Evolutionary conservation across 2,797 vertebrate species (phyloP).

Genomic region (Ctenopoma kingsleyae): DNA sequence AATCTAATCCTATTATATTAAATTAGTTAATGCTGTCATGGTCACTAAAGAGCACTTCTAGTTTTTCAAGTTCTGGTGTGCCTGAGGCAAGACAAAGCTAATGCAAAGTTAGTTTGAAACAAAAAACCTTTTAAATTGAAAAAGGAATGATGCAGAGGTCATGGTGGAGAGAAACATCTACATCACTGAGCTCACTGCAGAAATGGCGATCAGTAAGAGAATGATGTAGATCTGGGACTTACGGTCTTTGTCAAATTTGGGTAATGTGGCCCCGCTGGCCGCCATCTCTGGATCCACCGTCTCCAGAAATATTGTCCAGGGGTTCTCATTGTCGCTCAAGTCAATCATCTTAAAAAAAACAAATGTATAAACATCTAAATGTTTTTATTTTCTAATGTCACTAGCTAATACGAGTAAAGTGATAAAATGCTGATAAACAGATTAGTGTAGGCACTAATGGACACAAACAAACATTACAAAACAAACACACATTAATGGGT

Average conservation of each 20-base stretch:
- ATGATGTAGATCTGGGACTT: conserved; percentile 72
- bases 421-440: neutral
- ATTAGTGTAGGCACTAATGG: neutral
- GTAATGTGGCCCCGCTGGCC: conserved; percentile 96
- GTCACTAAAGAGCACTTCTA: conserved; percentile 16
- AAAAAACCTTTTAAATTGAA: neutral
- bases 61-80: conserved; percentile 9
- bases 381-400: neutral
- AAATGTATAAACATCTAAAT: neutral
- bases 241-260: conserved; percentile 99
- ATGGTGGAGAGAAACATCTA: neutral
- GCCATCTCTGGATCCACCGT: conserved; percentile 99
- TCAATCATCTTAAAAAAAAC: conserved; percentile 92
- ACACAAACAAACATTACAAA: too few relatives aligned
- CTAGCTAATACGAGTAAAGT: neutral
- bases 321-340: conserved; percentile 98
- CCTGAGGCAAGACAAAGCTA: neutral
- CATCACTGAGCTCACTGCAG: neutral
- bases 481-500: neutral
- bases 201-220: neutral
- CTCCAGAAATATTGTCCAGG: conserved; percentile 99
- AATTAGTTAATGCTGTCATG: neutral
- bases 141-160: neutral
- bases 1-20: neutral
- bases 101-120: neutral